Conservation (phyloP, 2,113 vertebrate genomes). For the Bettongia penicillata region DNA sequence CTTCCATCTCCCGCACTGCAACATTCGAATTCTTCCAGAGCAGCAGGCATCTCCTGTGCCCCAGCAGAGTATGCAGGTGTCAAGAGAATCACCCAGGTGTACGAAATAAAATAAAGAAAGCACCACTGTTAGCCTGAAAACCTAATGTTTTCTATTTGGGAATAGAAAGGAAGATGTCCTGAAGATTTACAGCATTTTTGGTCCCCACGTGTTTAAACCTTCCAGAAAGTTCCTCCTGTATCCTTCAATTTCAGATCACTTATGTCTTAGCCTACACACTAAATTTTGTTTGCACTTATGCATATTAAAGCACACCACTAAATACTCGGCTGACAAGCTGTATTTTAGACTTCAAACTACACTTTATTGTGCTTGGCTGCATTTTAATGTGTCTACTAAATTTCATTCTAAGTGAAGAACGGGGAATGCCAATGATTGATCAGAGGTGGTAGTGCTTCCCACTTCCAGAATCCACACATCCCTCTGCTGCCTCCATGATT, state of each 20-base stretch:
- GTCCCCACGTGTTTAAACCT: background rate
- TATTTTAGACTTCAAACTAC: slow-evolving; percentile 69
- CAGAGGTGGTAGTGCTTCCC: background rate
- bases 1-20: background rate
- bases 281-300: slow-evolving; percentile 62
- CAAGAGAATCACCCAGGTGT: background rate
- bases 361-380: slow-evolving; percentile 65
- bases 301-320: slow-evolving; percentile 70
- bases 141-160: slow-evolving; percentile 14
- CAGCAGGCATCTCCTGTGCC: background rate
- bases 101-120: slow-evolving; percentile 13
- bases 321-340: slow-evolving; percentile 68
- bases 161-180: slow-evolving; percentile 5
- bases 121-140: slow-evolving; percentile 29
- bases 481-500: fast-evolving
- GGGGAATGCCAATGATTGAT: slow-evolving; percentile 6
- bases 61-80: slow-evolving; percentile 18
- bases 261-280: slow-evolving; percentile 59
- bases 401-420: slow-evolving; percentile 40
- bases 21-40: slow-evolving; percentile 33
- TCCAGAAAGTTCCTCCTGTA: background rate
- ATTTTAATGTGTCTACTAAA: slow-evolving; percentile 61
- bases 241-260: slow-evolving; percentile 50
- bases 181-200: slow-evolving; percentile 27
- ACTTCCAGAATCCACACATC: background rate